Evolutionary conservation across 2,888 invertebrate species (phyloP), one percentile per base, ranked within the genome.

Genomic region (Caenorhabditis drosophilae): DNA sequence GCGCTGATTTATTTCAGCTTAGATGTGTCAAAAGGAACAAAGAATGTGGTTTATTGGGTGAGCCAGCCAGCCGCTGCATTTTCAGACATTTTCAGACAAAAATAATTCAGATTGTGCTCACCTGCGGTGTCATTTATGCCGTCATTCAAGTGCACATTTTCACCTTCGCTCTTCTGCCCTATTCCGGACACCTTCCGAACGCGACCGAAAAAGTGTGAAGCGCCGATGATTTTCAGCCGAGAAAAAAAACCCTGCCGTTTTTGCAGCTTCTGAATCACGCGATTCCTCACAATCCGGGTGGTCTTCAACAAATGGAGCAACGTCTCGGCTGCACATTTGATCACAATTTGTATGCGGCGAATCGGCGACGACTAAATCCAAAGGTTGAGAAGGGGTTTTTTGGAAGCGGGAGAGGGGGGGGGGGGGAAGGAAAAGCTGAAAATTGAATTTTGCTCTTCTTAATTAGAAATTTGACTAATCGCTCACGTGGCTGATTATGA

Each of bases 221-320:
- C n/a, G 16, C 48, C 46, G 41, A 16, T 36, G 41, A 42, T 2
- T 42, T 53, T 18, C 36, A 45, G 18, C 46, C 22, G 9, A 18
- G 11, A 7, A 9, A 23, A 23, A 40, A 40, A 40, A 11, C 41
- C n/a, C 18, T 9, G 7, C 7, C n/a, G n/a, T 40, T 9, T 23
- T 53, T 53, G 26, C 45, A 53, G 45, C 63, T 81, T 20, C 70
- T 81, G 38, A 78, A 81, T 55, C 79, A 78, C 42, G 80, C 81
- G 16, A 78, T 81, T 47, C 81, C 81, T 2, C 78, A 79, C 64
- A 81, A 81, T 36, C 75, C 80, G 2, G 80, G 81, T 15, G 79
- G 70, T 11, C 60, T 73, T 35, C 67, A 60, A 36, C 71, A 81
- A 49, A 79, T 81, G 76, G 80, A 81, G 55, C 58, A 71, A 22